These are phyloP conservation scores for Psettodes erumei DNA, from an alignment of 2,113 vertebrate genomes.

Conservation along the genomic window DNA sequence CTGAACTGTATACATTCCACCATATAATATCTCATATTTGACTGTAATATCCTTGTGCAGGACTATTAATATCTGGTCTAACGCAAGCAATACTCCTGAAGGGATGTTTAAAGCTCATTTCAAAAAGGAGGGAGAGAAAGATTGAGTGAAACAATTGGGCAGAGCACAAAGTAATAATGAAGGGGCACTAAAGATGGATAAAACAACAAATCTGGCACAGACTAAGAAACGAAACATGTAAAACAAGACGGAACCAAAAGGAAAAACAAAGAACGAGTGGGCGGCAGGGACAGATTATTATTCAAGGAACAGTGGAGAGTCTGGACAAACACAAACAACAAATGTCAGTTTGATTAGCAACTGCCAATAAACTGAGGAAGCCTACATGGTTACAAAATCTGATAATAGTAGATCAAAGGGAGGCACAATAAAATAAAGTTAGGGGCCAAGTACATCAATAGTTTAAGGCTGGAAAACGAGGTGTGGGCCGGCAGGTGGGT, in stretches of 20 bases:
- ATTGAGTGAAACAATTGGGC: slow-evolving; percentile 24
- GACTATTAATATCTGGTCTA: slow-evolving; percentile 1
- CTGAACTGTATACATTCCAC: not conserved
- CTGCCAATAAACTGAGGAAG: slow-evolving; percentile 12
- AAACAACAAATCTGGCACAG: slow-evolving; percentile 34
- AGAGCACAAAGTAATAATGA: slow-evolving; percentile 25
- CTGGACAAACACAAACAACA: slow-evolving; percentile 72
- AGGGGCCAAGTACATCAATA: not conserved
- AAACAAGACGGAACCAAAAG: slow-evolving; percentile 37
- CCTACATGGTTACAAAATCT: slow-evolving; percentile 6
- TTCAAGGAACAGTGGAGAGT: slow-evolving; percentile 71
- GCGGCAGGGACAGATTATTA: slow-evolving; percentile 61
- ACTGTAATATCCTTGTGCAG: not conserved
- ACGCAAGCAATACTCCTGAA: slow-evolving; percentile 28
- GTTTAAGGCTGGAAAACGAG: slow-evolving; percentile 18
- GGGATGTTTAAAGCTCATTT: slow-evolving; percentile 28
- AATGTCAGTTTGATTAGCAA: slow-evolving; percentile 42
- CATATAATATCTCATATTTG: not conserved
- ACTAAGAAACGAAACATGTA: slow-evolving; percentile 41
- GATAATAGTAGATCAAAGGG: not conserved
- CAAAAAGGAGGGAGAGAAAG: slow-evolving; percentile 26
- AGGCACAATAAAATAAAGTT: slow-evolving; percentile 1
- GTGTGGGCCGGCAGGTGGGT: slow-evolving; percentile 6
- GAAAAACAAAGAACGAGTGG: slow-evolving; percentile 24
- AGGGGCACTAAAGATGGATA: slow-evolving; percentile 5